These are phyloP conservation scores for Acrocephalus scirpaceus DNA, from an alignment of 2,797 vertebrate genomes.

Conservation along the genomic window DNA sequence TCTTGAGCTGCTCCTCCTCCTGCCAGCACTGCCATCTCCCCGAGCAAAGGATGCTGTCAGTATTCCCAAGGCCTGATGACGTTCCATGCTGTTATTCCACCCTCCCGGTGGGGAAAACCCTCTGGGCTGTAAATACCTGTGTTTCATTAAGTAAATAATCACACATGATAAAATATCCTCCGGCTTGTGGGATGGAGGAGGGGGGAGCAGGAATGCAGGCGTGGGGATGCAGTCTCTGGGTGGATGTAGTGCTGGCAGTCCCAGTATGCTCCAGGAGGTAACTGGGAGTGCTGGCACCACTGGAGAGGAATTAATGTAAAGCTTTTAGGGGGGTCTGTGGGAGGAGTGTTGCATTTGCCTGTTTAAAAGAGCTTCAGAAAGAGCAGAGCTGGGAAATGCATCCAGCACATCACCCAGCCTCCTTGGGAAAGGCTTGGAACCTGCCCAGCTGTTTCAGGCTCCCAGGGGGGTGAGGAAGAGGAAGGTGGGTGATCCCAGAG, in stretches of 20 bases:
- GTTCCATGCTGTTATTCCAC: constrained; percentile 4
- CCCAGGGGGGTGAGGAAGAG: neutral
- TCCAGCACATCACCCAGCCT: neutral
- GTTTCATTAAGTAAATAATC: constrained; percentile 45
- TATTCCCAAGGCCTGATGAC: constrained; percentile 1
- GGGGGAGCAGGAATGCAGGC: neutral
- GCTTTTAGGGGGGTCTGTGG: fast-evolving
- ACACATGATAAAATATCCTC: constrained; percentile 36
- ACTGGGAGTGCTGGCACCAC: neutral
- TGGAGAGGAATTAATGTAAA: neutral
- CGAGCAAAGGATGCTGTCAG: neutral
- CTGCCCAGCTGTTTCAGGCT: neutral
- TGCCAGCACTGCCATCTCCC: neutral
- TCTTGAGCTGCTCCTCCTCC: constrained; percentile 44
- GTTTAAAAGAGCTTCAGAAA: neutral
- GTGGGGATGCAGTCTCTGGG: neutral
- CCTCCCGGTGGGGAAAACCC: constrained; percentile 37
- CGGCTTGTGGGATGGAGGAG: neutral
- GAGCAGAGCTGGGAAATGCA: neutral
- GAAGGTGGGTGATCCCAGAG: neutral
- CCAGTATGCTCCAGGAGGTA: neutral
- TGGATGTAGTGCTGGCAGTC: fast-evolving
- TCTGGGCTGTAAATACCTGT: constrained; percentile 33
- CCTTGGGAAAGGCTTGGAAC: neutral
- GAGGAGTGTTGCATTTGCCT: neutral